These are phyloP conservation scores for Aurelia sp. DNA, from an alignment of 30 jellyfish, hydroid and myxozoan species.

Conservation along the genomic window DNA sequence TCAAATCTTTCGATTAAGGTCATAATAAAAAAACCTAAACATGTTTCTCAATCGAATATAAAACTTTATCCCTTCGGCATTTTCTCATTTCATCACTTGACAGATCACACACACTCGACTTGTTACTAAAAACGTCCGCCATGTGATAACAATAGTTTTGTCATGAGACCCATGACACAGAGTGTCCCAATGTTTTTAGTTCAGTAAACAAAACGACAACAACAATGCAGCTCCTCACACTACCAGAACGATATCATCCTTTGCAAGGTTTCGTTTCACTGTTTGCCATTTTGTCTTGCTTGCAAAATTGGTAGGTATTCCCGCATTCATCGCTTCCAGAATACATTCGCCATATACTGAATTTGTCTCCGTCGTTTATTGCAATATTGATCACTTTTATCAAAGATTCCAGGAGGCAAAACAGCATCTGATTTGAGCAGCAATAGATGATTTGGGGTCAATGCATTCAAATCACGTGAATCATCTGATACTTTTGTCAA, in stretches of 20 bases:
- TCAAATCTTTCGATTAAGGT: too few relatives aligned
- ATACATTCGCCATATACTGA: slow-evolving; percentile 50
- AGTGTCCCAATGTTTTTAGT: too few relatives aligned
- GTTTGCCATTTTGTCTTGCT: slow-evolving; percentile 36
- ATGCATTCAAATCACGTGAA: slow-evolving; percentile 35
- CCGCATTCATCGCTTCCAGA: slow-evolving; percentile 44
- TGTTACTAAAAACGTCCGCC: too few relatives aligned
- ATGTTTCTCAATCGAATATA: too few relatives aligned
- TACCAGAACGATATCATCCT: slow-evolving; percentile 31
- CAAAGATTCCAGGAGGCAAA: slow-evolving; percentile 39
- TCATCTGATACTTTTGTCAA: slow-evolving; percentile 25
- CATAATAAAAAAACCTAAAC: too few relatives aligned
- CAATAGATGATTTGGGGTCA: slow-evolving; percentile 55
- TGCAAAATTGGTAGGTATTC: slow-evolving; percentile 50
- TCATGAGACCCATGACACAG: too few relatives aligned
- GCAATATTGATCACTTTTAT: slow-evolving; percentile 8
- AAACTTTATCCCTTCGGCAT: too few relatives aligned
- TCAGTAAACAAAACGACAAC: too few relatives aligned
- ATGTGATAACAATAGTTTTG: too few relatives aligned
- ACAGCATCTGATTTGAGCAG: slow-evolving; percentile 5
- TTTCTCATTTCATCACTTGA: too few relatives aligned
- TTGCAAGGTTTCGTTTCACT: slow-evolving; percentile 9
- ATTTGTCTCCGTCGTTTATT: slow-evolving; percentile 41
- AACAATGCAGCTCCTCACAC: too few relatives aligned
- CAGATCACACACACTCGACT: too few relatives aligned